Evolutionary conservation across 2,797 vertebrate genomes (phyloP).

Genomic region (Cottoperca gobio): DNA sequence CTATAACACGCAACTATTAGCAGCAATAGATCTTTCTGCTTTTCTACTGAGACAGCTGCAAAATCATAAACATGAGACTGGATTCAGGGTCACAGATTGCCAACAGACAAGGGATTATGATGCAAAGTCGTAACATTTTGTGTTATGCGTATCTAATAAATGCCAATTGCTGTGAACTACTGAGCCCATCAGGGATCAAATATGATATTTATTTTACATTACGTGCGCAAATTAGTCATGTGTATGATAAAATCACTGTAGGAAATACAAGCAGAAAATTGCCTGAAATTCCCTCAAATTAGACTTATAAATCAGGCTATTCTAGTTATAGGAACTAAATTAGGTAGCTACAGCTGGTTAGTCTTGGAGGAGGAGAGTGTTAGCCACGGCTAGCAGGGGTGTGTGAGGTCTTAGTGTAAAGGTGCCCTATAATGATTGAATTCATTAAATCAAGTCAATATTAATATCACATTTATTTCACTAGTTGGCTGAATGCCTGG

Average conservation of each 20-base stretch:
- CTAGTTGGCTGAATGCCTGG: too few species aligned
- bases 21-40: not conserved
- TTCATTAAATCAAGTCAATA: not conserved
- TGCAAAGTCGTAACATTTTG: not conserved
- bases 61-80: not conserved
- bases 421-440: not conserved
- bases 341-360: not conserved
- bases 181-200: not conserved
- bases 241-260: not conserved
- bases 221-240: not conserved
- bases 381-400: not conserved
- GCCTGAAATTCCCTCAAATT: not conserved
- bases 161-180: not conserved
- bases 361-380: not conserved
- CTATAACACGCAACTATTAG: not conserved
- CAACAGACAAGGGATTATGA: constrained; percentile 5
- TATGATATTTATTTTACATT: not conserved
- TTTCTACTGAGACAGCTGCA: constrained; percentile 8
- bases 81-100: not conserved
- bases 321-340: not conserved
- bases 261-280: not conserved
- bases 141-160: not conserved
- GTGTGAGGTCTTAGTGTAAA: not conserved
- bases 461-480: not conserved
- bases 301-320: not conserved